Conservation (phyloP, 64 coral and sea anemone species). For the Actinia tenebrosa region DNA sequence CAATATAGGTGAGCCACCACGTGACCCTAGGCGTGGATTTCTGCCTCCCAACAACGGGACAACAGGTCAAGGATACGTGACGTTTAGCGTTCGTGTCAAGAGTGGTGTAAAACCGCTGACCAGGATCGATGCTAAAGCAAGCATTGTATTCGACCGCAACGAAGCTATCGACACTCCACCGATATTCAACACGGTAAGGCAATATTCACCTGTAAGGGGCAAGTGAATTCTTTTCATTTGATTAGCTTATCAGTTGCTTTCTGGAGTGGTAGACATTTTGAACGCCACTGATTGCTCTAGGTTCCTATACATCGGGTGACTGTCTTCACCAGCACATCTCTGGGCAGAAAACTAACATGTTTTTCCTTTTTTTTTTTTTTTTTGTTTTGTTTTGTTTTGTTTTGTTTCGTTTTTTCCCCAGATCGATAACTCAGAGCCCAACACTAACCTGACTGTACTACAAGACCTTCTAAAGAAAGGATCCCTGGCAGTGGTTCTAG, state of each 20-base stretch:
- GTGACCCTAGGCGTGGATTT: constrained; percentile 62
- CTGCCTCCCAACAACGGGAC: constrained; percentile 83
- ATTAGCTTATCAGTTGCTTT: too few species aligned
- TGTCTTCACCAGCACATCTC: too few species aligned
- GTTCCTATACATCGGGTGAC: too few species aligned
- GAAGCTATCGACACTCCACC: constrained; percentile 83
- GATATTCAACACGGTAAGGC: constrained; percentile 79
- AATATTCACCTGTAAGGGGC: background rate
- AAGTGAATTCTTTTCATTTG: too few species aligned
- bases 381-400: background rate
- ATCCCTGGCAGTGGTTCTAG: constrained; percentile 42
- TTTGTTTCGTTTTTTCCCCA: constrained; percentile 17
- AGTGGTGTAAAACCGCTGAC: constrained; percentile 24
- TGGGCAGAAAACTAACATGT: too few species aligned
- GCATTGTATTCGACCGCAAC: constrained; percentile 81
- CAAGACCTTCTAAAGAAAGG: constrained; percentile 63
- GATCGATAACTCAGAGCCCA: constrained; percentile 76
- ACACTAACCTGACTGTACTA: constrained; percentile 53
- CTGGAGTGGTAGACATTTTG: too few species aligned
- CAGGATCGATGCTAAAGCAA: constrained; percentile 75
- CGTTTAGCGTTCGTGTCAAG: constrained; percentile 52
- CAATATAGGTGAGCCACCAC: constrained; percentile 48
- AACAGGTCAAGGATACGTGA: constrained; percentile 76
- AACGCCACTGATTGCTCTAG: too few species aligned
- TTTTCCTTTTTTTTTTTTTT: too few species aligned